Percentiles rank a stretch among this genome's conserved stretches.
These are phyloP conservation scores for Colletes latitarsis DNA, from an alignment of 1,140 invertebrate genomes.

Conservation along the genomic window DNA sequence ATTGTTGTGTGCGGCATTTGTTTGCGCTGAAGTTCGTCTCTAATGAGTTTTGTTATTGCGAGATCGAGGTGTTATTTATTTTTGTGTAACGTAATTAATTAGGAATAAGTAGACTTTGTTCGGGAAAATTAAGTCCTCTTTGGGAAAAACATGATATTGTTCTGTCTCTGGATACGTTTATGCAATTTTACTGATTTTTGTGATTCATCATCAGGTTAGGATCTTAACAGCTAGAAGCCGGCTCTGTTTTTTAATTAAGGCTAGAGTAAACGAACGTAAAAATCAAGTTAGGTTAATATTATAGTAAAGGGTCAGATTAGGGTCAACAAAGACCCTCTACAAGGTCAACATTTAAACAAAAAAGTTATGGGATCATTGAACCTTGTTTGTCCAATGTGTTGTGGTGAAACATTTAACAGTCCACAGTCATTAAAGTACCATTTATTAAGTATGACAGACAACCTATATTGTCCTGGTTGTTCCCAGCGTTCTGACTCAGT, in stretches of 20 bases:
- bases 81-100: constrained; percentile 21
- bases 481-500: constrained; percentile 80
- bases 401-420: constrained; percentile 83
- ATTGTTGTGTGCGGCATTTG: constrained; percentile 80
- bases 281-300: constrained; percentile 5
- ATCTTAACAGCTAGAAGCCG: constrained; percentile 30
- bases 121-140: not conserved
- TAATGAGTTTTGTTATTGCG: constrained; percentile 63
- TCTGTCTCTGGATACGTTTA: constrained; percentile 22
- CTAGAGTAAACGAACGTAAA: not conserved
- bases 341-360: not conserved
- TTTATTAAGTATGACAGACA: constrained; percentile 82
- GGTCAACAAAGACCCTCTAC: constrained; percentile 8
- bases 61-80: constrained; percentile 2
- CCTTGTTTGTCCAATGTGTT: constrained; percentile 85
- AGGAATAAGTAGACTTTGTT: not conserved
- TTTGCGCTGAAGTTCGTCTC: constrained; percentile 80
- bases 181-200: constrained; percentile 25
- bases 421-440: constrained; percentile 83
- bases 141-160: constrained; percentile 47
- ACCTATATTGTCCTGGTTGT: constrained; percentile 84
- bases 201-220: constrained; percentile 58
- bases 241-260: not conserved
- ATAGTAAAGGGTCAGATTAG: constrained; percentile 24
- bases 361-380: constrained; percentile 80